Base-by-base conservation (phyloP, 2,113 vertebrate genomes). In the Archocentrus centrarchus region DNA sequence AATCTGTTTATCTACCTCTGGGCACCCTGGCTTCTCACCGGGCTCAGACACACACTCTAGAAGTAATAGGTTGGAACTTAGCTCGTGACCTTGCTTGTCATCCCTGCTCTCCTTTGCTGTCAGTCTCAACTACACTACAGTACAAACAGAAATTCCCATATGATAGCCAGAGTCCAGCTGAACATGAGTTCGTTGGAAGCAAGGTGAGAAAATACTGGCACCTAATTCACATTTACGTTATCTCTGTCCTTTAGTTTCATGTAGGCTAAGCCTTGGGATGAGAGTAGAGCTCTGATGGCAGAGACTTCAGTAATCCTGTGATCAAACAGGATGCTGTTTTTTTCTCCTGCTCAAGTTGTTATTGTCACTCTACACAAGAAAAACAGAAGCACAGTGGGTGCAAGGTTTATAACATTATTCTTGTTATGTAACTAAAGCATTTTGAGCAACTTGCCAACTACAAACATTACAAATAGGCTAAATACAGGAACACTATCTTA, bases 61-160 rank as follows among this genome's bases (percentile, higher is more conserved):
- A 17, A 60, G 82, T 80, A 85, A 88, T 81, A 77, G 87, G 70
- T 68, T 87, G 47, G 35, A 85, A 70, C 47, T 89, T 80, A 7
- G 55, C 80, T 84, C 39, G 3, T 55, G 86, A 92, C 87, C 88
- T 88, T 83, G 78, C 44, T 87, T 82, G 82, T 88, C 90, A 68
- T 84, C 80, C 79, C 53, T 0, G 3, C 53, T 87, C 82, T 68
- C 78, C 77, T 88, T 79, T 80, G 20, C 80, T 84, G 76, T 82
- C 87, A 88, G 77, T 85, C 50, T 77, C 62, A 75, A 41, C 68
- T 30, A 80, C 30, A 59, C 9, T 10, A 55, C 27, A 73, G n/a
- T 50, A 61, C 57, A 60, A 70, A 18, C 8, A 59, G 66, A 77
- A 41, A 73, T 47, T 57, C 75, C 77, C 32, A 15, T 75, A 47